These are phyloP conservation scores for Leucania comma DNA, from an alignment of 2,888 invertebrate genomes.

Conservation along the genomic window DNA sequence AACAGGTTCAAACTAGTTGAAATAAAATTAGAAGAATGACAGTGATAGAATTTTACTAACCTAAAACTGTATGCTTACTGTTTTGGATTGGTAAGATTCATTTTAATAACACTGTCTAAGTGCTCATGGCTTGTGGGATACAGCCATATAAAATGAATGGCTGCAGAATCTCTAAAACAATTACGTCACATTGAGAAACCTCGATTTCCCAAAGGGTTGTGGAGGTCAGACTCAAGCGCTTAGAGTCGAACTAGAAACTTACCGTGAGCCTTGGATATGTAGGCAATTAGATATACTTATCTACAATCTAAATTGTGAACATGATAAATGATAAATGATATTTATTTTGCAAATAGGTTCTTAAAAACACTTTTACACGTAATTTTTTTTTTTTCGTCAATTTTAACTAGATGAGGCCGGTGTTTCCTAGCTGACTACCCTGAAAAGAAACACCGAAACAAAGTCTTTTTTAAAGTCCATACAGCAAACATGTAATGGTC, in stretches of 20 bases:
- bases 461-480: no score
- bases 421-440: no score
- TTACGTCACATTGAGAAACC: conserved; percentile 35
- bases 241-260: conserved; percentile 43
- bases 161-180: conserved; percentile 24
- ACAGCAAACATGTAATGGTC: no score
- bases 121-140: background rate
- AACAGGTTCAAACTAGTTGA: no score
- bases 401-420: no score
- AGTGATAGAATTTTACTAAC: background rate
- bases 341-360: no score
- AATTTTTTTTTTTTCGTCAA: no score
- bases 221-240: conserved; percentile 37
- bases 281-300: background rate
- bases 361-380: no score
- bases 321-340: no score
- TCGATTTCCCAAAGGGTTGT: conserved; percentile 50
- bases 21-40: no score
- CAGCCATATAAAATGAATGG: background rate
- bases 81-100: background rate
- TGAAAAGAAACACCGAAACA: no score
- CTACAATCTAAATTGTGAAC: background rate
- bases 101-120: background rate
- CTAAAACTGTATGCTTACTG: background rate
- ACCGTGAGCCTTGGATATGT: background rate